Evolutionary conservation across 92 coral and sea anemone species (phyloP), one percentile per base, ranked within the genome.

Genomic region (Palythoa grandiflora): DNA sequence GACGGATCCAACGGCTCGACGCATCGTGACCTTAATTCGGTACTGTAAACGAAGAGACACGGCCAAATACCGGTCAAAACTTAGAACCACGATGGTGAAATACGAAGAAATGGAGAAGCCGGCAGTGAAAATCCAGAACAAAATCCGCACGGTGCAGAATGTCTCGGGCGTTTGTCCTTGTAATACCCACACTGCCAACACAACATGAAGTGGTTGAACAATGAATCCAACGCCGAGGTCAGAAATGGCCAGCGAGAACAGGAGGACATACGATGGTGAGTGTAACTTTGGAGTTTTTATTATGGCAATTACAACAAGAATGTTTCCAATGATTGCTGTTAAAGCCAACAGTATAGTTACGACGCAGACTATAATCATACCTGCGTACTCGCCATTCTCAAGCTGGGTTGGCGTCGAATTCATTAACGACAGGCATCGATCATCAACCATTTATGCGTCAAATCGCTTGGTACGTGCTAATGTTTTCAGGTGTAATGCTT

Each of bases 211-310:
- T 17, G 80, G 63, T 50, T 75, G 80, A 8, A 50, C 80, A 53
- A 76, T 51, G 14, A 6, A 21, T 51, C 80, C 80, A 3, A 76
- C 80, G 38, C 80, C 80, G 39, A 76, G 80, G 9, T 76, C 80
- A 14, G 80, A 76, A 50, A 76, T 11, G 8, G 80, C 80, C 61
- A 76, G 40, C n/a, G 80, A 76, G 80, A 76, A 76, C 0, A 76
- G 80, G 50, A 76, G 61, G 50, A 52, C 50, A 21, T 76, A 76
- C 65, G 80, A 76, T 12, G 80, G 80, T 21, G 80, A 76, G 8
- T 76, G 80, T 50, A 76, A 50, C 19, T 63, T 19, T 9, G 80
- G 63, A 50, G 80, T 76, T 76, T n/a, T 76, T 76, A 76, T 76
- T 9, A 76, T 76, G 40, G 80, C 80, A 1, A 3, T 35, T 28